A percentile compares a stretch with the other conserved stretches of the same genome.
Evolutionary conservation across 2,113 vertebrate species (phyloP).

Genomic region (Charadrius vociferus): DNA sequence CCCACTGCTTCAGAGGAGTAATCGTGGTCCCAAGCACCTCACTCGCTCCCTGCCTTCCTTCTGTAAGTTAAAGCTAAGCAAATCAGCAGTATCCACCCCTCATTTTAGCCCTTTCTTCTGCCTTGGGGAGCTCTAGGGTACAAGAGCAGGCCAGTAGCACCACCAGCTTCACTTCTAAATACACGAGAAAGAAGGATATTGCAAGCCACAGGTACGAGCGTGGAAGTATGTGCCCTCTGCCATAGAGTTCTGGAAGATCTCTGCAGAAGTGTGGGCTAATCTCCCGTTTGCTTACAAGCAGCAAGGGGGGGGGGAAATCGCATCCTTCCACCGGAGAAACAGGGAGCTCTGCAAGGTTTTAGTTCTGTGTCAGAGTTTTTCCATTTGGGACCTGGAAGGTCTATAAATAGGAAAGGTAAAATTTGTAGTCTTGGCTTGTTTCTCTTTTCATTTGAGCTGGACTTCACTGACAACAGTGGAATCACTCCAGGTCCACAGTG

Average conservation of each 20-base stretch:
- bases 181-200: not conserved
- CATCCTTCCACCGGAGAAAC: not conserved
- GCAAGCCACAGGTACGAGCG: not conserved
- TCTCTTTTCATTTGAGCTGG: not conserved
- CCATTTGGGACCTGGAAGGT: not conserved
- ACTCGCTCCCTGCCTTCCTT: not conserved
- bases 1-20: not conserved
- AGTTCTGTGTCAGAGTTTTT: not conserved
- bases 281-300: not conserved
- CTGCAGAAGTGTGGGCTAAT: not conserved
- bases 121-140: not conserved
- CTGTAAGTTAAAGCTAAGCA: not conserved
- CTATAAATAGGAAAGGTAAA: not conserved
- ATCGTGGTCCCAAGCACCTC: not conserved
- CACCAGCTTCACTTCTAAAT: not conserved
- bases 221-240: not conserved
- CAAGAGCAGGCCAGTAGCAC: not conserved
- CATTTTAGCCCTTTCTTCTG: not conserved
- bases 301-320: not conserved
- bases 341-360: not conserved
- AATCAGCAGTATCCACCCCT: not conserved
- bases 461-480: not conserved
- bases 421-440: not conserved
- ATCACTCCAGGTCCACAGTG: not conserved
- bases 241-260: not conserved